phyloP scores from a whole-genome alignment of 2,113 vertebrate species.

The Helogale parvula region DNA sequence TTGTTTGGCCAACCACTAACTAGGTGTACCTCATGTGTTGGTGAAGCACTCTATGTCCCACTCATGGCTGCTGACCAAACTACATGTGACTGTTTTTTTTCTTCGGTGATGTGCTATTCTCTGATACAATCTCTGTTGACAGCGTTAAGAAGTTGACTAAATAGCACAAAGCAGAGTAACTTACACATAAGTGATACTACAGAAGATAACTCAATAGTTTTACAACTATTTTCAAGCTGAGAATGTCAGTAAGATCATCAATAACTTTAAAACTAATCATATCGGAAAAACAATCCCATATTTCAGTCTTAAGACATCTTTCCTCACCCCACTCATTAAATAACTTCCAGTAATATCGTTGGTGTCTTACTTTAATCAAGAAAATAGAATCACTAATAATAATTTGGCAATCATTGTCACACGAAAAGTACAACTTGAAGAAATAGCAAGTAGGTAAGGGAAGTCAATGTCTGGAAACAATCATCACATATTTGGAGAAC shows the following conservation, averaged over 20 bases:
- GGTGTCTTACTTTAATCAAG: background rate
- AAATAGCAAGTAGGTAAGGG: background rate
- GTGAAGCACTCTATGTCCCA: too few relatives aligned
- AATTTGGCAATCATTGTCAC: background rate
- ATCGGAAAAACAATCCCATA: background rate
- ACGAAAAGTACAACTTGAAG: background rate
- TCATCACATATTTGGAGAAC: background rate
- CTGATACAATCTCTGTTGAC: background rate
- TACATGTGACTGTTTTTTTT: background rate
- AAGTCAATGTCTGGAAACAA: background rate
- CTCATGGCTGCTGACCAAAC: background rate
- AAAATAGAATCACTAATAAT: background rate
- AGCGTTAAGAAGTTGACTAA: background rate
- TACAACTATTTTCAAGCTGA: background rate
- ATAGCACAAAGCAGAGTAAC: background rate
- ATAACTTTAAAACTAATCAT: background rate
- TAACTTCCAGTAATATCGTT: background rate
- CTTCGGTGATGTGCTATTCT: background rate
- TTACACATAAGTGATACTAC: background rate
- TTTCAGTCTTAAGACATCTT: background rate
- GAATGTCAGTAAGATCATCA: too few relatives aligned
- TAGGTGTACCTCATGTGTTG: background rate
- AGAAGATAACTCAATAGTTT: background rate
- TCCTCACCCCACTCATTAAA: background rate
- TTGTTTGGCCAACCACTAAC: background rate